These are phyloP conservation scores for Synanthedon myopaeformis DNA, from an alignment of 2,888 invertebrate species.

Conservation along the genomic window DNA sequence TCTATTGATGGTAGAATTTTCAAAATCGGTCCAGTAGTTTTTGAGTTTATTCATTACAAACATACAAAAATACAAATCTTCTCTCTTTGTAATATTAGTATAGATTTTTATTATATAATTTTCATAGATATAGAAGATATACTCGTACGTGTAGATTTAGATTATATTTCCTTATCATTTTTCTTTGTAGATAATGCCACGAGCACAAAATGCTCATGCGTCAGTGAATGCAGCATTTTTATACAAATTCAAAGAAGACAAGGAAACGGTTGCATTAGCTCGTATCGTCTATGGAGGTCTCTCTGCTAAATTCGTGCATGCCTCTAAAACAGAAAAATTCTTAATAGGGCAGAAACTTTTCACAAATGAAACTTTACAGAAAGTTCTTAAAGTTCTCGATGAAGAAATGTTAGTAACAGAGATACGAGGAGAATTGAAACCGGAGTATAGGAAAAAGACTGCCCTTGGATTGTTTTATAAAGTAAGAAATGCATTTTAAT, in stretches of 20 bases:
- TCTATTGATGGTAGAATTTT: too few species aligned
- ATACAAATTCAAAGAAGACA: slow-evolving; percentile 59
- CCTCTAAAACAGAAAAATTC: slow-evolving; percentile 68
- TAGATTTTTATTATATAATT: too few species aligned
- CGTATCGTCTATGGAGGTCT: slow-evolving; percentile 74
- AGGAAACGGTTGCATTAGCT: slow-evolving; percentile 52
- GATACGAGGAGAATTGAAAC: slow-evolving; percentile 68
- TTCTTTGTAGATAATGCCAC: slow-evolving; percentile 73
- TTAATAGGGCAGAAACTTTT: slow-evolving; percentile 38
- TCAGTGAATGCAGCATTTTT: slow-evolving; percentile 81
- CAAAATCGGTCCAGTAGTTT: too few species aligned
- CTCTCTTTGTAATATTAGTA: not conserved
- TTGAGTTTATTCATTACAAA: too few species aligned
- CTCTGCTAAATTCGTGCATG: slow-evolving; percentile 64
- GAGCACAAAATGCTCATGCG: slow-evolving; percentile 80
- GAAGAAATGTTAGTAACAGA: slow-evolving; percentile 71
- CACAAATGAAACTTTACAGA: slow-evolving; percentile 55
- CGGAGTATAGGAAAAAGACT: slow-evolving; percentile 71
- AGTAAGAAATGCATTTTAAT: slow-evolving; percentile 31
- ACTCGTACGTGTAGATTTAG: not conserved
- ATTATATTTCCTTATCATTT: not conserved
- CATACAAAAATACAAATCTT: too few species aligned
- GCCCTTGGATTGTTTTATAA: slow-evolving; percentile 77
- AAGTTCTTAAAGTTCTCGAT: slow-evolving; percentile 65
- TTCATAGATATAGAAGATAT: too few species aligned